Evolutionary conservation across 2,113 vertebrate species (phyloP), one percentile per base, ranked within the genome.

Genomic region (Chroicocephalus ridibundus): DNA sequence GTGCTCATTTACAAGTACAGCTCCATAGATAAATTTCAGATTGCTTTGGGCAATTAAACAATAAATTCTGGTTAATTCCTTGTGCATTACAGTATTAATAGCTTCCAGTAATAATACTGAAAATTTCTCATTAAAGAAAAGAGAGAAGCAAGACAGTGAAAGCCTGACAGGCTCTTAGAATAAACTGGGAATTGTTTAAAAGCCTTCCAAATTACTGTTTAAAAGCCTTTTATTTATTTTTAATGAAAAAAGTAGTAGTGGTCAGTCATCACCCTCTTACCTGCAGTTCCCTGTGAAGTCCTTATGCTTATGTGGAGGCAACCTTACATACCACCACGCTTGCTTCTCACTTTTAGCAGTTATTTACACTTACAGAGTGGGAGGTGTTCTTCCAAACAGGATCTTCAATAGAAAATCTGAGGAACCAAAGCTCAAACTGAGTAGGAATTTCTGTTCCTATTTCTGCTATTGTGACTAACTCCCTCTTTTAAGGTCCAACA

Each of bases 401-500:
- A 38, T 71, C 57, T 76, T 66, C 15, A 64, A 8, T 40, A 88
- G 25, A 74, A 60, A 40, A 40, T 83, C 31, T 58, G 52, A 29
- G 47, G 40, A 90, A n/a, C 15, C 29, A 84, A 62, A 94, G 57
- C 26, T 68, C 44, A 55, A 15, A 61, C 13, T 10, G 18, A 74
- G 51, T 10, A 71, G 51, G 60, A 83, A 40, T 66, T 92, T 54
- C 83, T 88, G 46, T 86, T 91, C 27, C 22, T 24, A 1, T 86
- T 86, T 87, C 74, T 75, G 29, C n/a, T 49, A 1, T 71, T 70
- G 46, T 61, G 47, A 72, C 82, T 38, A 32, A 71, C 60, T 89
- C 46, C 57, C 60, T 92, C 77, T 70, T 97, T 98, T 58, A 90
- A 99, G 99, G 98, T 94, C 99, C 99, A 2, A 99, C 99, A 15